These are phyloP conservation scores for Cheirogaleus major DNA, from an alignment of 2,797 vertebrate genomes.

Conservation along the genomic window DNA sequence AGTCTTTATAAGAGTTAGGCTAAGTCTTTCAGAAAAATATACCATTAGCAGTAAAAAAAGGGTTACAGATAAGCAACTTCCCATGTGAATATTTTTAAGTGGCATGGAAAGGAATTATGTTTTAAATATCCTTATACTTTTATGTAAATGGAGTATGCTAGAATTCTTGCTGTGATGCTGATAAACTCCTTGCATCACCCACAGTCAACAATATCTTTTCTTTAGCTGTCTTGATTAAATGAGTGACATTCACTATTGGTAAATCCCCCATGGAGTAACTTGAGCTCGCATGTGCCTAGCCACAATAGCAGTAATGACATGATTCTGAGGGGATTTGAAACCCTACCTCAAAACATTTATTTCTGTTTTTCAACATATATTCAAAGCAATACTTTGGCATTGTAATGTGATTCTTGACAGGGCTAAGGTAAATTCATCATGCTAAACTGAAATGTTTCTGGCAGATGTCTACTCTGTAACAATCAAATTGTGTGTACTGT, in stretches of 20 bases:
- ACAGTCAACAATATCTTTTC: slow-evolving; percentile 75
- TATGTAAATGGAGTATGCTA: slow-evolving; percentile 59
- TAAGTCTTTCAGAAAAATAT: slow-evolving; percentile 41
- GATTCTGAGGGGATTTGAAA: slow-evolving; percentile 83
- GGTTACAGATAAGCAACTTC: slow-evolving; percentile 38
- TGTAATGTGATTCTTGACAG: slow-evolving; percentile 95
- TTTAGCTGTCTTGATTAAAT: slow-evolving; percentile 76
- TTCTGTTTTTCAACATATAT: slow-evolving; percentile 85
- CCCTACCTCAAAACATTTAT: slow-evolving; percentile 80
- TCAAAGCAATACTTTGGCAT: slow-evolving; percentile 89
- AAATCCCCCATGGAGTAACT: slow-evolving; percentile 77
- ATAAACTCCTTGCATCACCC: slow-evolving; percentile 68
- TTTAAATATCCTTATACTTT: slow-evolving; percentile 68
- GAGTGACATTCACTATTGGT: slow-evolving; percentile 74
- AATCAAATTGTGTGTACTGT: slow-evolving; percentile 90
- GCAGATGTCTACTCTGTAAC: slow-evolving; percentile 95
- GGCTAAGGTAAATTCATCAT: slow-evolving; percentile 93
- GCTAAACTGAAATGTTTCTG: slow-evolving; percentile 97
- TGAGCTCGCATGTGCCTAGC: slow-evolving; percentile 48
- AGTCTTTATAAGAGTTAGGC: neutral
- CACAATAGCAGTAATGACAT: slow-evolving; percentile 79
- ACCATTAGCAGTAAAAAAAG: neutral
- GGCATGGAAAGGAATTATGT: slow-evolving; percentile 48
- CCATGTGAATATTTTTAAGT: slow-evolving; percentile 65
- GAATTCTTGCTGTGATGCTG: slow-evolving; percentile 69